These are phyloP conservation scores for Endotricha flammealis DNA, from an alignment of 2,888 invertebrate genomes.

Conservation along the genomic window DNA sequence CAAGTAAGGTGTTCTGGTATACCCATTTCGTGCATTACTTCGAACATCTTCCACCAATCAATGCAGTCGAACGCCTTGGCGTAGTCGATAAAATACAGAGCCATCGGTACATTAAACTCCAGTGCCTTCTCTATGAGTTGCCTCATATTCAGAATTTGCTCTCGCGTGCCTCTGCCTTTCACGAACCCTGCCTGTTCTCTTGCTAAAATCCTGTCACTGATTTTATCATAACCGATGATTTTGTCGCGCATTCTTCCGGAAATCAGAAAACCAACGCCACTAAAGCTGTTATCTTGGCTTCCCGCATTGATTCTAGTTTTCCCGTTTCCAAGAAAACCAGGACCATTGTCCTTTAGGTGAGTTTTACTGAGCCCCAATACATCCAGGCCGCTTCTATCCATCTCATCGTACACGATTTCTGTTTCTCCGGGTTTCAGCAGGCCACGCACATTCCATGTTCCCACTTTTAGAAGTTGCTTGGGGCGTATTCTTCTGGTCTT, in stretches of 20 bases:
- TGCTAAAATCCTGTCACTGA: too few relatives aligned
- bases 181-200: conserved; percentile 18
- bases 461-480: too few relatives aligned
- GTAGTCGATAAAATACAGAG: conserved; percentile 14
- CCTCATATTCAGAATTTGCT: conserved; percentile 15
- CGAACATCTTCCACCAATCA: neutral
- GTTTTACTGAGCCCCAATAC: neutral
- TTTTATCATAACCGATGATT: too few relatives aligned
- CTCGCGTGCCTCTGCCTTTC: conserved; percentile 16
- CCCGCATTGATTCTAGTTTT: neutral
- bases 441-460: too few relatives aligned
- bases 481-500: too few relatives aligned
- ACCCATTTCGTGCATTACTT: neutral
- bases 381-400: neutral
- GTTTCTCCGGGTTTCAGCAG: too few relatives aligned
- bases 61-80: conserved; percentile 9
- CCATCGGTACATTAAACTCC: conserved; percentile 16
- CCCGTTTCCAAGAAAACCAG: neutral
- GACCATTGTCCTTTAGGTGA: neutral
- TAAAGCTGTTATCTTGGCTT: neutral
- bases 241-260: too few relatives aligned
- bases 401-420: neutral
- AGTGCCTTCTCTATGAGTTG: conserved; percentile 11
- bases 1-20: neutral
- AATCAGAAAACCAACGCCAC: neutral